Conservation (phyloP, 2,113 vertebrate genomes). For the Amazona guildingii region DNA sequence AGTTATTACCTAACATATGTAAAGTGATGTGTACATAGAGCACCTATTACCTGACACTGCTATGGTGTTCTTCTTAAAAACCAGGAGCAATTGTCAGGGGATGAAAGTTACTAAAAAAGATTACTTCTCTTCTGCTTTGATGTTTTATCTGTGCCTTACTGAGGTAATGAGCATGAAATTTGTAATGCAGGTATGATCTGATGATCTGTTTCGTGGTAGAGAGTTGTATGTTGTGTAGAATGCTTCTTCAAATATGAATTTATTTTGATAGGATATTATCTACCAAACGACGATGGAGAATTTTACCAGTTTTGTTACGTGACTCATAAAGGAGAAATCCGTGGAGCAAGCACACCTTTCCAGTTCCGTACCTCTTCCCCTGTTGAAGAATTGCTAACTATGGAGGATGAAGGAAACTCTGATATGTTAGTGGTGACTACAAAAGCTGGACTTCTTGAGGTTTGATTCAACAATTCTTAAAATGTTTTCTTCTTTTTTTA, state of each 20-base stretch:
- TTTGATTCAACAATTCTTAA: conserved; percentile 59
- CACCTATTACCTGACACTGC: background rate
- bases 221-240: background rate
- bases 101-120: background rate
- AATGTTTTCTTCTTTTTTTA: background rate
- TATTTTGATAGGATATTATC: conserved; percentile 86
- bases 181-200: rapidly evolving
- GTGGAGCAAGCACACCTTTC: conserved; percentile 98
- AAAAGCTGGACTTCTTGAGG: conserved; percentile 94
- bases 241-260: conserved; percentile 3
- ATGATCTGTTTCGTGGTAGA: background rate
- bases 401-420: conserved; percentile 96
- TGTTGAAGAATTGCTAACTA: conserved; percentile 92
- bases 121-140: background rate
- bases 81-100: background rate
- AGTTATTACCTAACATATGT: background rate
- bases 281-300: conserved; percentile 95
- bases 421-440: conserved; percentile 98
- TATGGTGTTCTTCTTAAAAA: background rate
- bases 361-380: conserved; percentile 92
- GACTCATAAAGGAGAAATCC: conserved; percentile 96
- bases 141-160: background rate
- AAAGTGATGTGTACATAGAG: background rate
- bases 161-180: background rate
- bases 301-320: conserved; percentile 99